phyloP scores from a whole-genome alignment of 2,113 vertebrate genomes.

The Dipodomys stephensi region DNA sequence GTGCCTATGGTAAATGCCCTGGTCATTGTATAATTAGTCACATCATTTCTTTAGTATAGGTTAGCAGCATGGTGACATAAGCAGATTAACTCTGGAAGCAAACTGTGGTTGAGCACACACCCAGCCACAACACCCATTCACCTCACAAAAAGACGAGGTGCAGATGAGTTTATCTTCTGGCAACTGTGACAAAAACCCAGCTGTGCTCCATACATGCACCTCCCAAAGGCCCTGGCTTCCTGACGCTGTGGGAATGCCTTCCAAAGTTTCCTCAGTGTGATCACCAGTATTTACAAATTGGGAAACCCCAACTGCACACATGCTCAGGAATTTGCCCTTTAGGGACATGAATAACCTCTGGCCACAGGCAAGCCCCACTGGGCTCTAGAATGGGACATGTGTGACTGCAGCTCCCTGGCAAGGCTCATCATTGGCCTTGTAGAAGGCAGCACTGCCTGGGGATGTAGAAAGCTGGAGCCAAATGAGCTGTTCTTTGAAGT shows the following conservation, averaged over 20 bases:
- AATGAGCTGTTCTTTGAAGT: not conserved
- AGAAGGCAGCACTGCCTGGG: not conserved
- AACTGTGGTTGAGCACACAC: conserved; percentile 63
- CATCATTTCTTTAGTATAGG: conserved; percentile 79
- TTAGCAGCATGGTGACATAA: conserved; percentile 85
- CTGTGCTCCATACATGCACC: conserved; percentile 66
- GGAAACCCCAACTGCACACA: conserved; percentile 21
- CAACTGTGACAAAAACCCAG: conserved; percentile 52
- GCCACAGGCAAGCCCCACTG: not conserved
- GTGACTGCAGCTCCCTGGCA: not conserved
- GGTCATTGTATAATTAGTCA: conserved; percentile 77
- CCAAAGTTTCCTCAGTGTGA: conserved; percentile 89
- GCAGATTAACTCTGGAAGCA: conserved; percentile 79
- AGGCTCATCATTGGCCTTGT: not conserved
- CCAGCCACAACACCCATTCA: conserved; percentile 28
- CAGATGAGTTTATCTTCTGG: not conserved
- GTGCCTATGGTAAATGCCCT: conserved; percentile 25
- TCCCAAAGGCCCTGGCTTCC: conserved; percentile 66
- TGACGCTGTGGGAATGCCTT: conserved; percentile 72
- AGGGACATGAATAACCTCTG: not conserved
- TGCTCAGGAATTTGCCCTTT: not conserved
- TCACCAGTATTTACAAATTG: conserved; percentile 77
- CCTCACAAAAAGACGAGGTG: not conserved
- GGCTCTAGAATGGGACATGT: not conserved
- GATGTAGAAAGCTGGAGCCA: not conserved